Evolutionary conservation across 1,140 invertebrate species (phyloP), one percentile per base, ranked within the genome.

Genomic region (Drosophila pseudoananassae): DNA sequence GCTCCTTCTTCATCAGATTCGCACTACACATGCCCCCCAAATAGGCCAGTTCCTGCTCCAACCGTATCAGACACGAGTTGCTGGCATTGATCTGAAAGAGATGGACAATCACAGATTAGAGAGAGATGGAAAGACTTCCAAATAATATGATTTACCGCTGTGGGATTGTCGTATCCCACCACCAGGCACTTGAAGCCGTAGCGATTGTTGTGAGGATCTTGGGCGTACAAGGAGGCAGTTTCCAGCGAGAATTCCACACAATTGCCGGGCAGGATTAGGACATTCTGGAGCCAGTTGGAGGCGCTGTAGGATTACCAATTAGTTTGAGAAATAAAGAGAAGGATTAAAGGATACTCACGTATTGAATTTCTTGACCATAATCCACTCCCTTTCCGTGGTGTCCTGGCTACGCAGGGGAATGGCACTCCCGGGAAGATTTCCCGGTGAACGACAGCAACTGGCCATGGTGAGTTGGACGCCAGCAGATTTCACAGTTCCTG

Each of bases 231-330:
- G 0, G 98, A 97, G 0, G 98, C 97, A 1, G 98, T 99, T 93
- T 99, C 98, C 84, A 99, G 88, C 0, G 97, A 98, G 91, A 99
- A 98, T 74, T 98, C 94, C 0, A 99, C 95, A 93, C 98, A 97
- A 92, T 98, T 98, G 17, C 98, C 98, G 66, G 98, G 98, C 33
- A 99, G 92, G 49, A 99, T 93, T 9, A 99, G 91, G 3, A 97
- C 95, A 76, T 95, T 95, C 81, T 96, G 95, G 2, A 98, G 97
- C 98, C 98, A 99, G 55, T 97, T 97, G 46, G 93, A 93, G 40
- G 93, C 92, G 17, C 96, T 95, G 1, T 5, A 25, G 51, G 1
- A 15, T n/a, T 17, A 17, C 20, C 2, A 33, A 15, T 9, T 29
- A 23, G 29, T 25, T 33, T 1, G 14, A 2, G 15, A 54, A 3